Base-by-base conservation (phyloP, 1,140 invertebrate species). In the Cyphomyrmex costatus region DNA sequence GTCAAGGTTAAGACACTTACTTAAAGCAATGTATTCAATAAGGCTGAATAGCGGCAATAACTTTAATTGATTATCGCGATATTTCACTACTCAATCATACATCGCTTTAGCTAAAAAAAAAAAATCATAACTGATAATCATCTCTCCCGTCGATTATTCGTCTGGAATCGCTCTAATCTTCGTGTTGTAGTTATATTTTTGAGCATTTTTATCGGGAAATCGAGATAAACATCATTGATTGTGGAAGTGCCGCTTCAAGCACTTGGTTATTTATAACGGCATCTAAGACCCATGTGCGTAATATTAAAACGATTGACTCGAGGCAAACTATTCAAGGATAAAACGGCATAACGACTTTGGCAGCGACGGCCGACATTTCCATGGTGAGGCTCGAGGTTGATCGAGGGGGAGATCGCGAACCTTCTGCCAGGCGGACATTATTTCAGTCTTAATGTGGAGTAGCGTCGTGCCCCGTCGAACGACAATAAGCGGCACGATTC, bases 401-500 rank as follows among this genome's bases (percentile, higher is more conserved):
- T 79, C 77, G 58, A 80, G 76, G 24, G 60, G 49, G 46, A 65
- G 30, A 53, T 70, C 65, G 30, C 78, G 78, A 42, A 27, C 49
- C 49, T 79, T 80, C 78, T 36, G 77, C 63, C 77, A 30, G 24
- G 12, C 68, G 36, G 21, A 73, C 68, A 24, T 73, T 82, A 82
- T 85, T 82, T 80, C 61, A 80, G 49, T 5, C 53, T 80, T 68
- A 58, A 85, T 85, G 63, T 68, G 76, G 63, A 79, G 82, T 79
- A 85, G 24, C 42, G 60, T 61, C 58, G 56, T 68, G 66, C 42
- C 83, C 70, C 63, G 76, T 73, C 51, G 79, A 89, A 87, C 85
- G 74, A 80, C 78, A 85, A 88, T 86, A 76, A 91, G 70, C 83
- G 80, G 85, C 70, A 88, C 88, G 88, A 88, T 79, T 80, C 73